Percentiles rank a stretch among this genome's conserved stretches.
Evolutionary conservation across 2,888 invertebrate species (phyloP).

Genomic region (Pterostichus niger): DNA sequence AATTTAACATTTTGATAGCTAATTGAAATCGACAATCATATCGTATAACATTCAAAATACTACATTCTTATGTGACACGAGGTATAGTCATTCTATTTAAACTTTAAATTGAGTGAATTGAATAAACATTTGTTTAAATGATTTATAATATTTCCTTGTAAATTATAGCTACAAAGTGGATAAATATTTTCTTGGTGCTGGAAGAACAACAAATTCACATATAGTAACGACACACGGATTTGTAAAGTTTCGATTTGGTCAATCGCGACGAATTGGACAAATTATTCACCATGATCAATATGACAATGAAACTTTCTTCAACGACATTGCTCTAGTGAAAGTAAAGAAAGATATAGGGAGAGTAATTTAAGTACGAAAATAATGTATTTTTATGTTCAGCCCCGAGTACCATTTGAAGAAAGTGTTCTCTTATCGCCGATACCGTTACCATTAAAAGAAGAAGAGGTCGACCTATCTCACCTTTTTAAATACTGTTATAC

Average conservation of each 20-base stretch:
- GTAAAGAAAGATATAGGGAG: slow-evolving; percentile 29
- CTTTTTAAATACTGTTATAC: slow-evolving; percentile 50
- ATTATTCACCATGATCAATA: slow-evolving; percentile 32
- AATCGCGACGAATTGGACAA: slow-evolving; percentile 20
- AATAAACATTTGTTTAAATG: no score
- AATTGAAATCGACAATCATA: no score
- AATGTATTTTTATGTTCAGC: neutral
- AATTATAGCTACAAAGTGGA: neutral
- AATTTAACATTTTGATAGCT: no score
- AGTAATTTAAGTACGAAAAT: neutral
- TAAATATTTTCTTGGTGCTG: slow-evolving; percentile 49
- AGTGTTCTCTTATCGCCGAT: neutral
- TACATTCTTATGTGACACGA: no score
- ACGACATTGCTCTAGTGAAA: slow-evolving; percentile 60
- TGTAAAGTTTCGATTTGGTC: slow-evolving; percentile 52
- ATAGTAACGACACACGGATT: neutral
- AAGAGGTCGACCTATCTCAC: slow-evolving; percentile 7
- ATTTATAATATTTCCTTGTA: no score
- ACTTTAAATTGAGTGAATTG: no score
- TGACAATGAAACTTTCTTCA: neutral
- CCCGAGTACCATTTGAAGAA: neutral
- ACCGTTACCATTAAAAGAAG: slow-evolving; percentile 12
- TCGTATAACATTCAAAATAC: no score
- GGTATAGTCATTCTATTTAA: no score
- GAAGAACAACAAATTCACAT: slow-evolving; percentile 9